Conservation (phyloP, 2,113 vertebrate species). For the Morone chrysops region DNA sequence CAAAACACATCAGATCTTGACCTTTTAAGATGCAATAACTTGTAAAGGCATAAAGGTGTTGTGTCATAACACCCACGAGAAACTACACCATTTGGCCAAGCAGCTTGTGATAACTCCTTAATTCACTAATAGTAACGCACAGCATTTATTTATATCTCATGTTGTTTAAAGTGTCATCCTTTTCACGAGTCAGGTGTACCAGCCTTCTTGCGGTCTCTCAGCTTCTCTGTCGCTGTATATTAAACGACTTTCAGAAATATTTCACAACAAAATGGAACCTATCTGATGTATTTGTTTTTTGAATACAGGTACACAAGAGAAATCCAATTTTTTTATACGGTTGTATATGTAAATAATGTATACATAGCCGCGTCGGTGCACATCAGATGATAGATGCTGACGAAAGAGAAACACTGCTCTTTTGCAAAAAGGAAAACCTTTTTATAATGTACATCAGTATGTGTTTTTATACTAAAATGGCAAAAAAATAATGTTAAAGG, state of each 20-base stretch:
- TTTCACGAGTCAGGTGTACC: conserved; percentile 28
- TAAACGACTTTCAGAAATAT: conserved; percentile 48
- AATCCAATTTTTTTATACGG: conserved; percentile 50
- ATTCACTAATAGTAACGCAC: neutral
- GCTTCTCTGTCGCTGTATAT: conserved; percentile 55
- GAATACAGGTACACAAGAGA: conserved; percentile 43
- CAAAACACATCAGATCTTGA: neutral
- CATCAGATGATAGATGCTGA: neutral
- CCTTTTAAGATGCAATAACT: too few species aligned
- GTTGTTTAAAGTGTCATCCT: conserved; percentile 27
- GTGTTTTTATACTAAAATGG: conserved; percentile 69
- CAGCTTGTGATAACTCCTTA: neutral
- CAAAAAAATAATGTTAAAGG: conserved; percentile 36
- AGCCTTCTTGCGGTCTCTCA: conserved; percentile 21
- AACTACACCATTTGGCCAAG: neutral
- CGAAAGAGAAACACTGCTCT: conserved; percentile 40
- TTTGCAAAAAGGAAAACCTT: conserved; percentile 50
- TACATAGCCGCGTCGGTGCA: conserved; percentile 14
- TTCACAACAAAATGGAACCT: conserved; percentile 36
- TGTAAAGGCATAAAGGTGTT: conserved; percentile 4
- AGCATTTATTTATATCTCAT: neutral
- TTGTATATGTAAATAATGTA: conserved; percentile 72
- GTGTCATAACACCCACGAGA: neutral
- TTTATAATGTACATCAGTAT: conserved; percentile 56
- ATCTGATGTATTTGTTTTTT: conserved; percentile 55